A percentile compares a stretch with the other conserved stretches of the same genome.
phyloP scores from a whole-genome alignment of 1,140 invertebrate genomes.

The Laupala kohalensis region DNA sequence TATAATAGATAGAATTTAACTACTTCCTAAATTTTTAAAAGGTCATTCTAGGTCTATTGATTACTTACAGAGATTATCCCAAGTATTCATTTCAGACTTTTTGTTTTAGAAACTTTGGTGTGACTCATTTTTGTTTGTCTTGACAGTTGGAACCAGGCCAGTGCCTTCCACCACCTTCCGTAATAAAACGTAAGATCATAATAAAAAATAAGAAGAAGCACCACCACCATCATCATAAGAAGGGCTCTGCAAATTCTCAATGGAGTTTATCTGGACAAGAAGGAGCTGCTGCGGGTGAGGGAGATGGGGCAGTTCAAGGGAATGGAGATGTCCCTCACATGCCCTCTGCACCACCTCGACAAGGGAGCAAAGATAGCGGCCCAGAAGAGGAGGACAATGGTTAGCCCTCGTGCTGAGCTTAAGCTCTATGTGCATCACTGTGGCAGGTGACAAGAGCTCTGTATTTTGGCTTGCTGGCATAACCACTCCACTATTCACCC shows the following conservation, averaged over 20 bases:
- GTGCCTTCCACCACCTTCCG: conserved; percentile 72
- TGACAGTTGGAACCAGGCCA: conserved; percentile 59
- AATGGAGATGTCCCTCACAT: conserved; percentile 45
- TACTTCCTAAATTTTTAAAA: no score
- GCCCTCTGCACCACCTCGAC: conserved; percentile 44
- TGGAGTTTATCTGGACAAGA: conserved; percentile 24
- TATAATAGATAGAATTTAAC: no score
- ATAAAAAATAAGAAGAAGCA: conserved; percentile 99
- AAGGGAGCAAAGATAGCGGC: conserved; percentile 45
- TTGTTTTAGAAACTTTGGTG: no score
- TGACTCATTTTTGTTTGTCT: no score
- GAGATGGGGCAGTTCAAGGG: conserved; percentile 25
- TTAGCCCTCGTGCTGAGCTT: conserved; percentile 12
- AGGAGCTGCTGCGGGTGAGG: conserved; percentile 23
- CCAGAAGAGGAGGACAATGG: conserved; percentile 38
- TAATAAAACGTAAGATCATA: conserved; percentile 82
- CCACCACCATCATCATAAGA: conserved; percentile 35
- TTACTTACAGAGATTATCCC: no score
- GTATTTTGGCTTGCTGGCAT: background rate
- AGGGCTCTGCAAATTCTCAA: conserved; percentile 25
- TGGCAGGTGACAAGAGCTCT: background rate
- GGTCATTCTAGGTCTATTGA: no score
- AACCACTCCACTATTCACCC: background rate
- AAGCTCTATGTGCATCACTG: background rate
- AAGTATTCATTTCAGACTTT: no score